Percentiles rank a stretch among this genome's conserved stretches.
Conservation (phyloP, 2,797 vertebrate genomes). For the Brachyalestes nurse region DNA sequence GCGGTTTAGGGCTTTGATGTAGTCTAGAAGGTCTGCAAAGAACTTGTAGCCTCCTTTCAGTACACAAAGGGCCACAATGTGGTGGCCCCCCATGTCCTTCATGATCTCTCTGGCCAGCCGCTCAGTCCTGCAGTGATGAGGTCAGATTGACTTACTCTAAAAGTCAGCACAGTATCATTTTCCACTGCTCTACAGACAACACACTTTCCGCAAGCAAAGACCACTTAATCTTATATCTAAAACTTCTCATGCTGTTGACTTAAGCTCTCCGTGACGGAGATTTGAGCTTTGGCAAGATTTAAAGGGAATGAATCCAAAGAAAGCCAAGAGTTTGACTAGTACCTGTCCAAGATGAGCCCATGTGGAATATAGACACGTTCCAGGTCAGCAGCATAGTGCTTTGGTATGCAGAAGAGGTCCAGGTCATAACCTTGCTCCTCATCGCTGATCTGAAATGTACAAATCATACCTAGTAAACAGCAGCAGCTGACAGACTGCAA, state of each 20-base stretch:
- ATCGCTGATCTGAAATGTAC: conserved; percentile 88
- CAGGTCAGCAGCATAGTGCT: conserved; percentile 92
- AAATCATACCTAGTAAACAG: conserved; percentile 26
- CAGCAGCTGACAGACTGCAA: not conserved
- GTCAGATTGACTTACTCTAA: conserved; percentile 44
- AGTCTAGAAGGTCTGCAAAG: conserved; percentile 97
- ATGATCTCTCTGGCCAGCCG: conserved; percentile 96
- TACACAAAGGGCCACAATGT: conserved; percentile 96
- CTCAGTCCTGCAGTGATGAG: conserved; percentile 84
- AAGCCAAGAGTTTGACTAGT: conserved; percentile 49
- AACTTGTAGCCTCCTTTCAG: conserved; percentile 99
- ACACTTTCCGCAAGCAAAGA: conserved; percentile 35
- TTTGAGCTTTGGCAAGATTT: not conserved
- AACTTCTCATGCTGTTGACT: conserved; percentile 8
- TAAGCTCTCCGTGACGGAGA: not conserved
- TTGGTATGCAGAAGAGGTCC: conserved; percentile 97
- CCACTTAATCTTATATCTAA: conserved; percentile 39
- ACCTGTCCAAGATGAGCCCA: conserved; percentile 98
- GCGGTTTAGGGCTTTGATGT: conserved; percentile 97
- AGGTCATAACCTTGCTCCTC: conserved; percentile 97
- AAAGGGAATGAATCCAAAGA: not conserved
- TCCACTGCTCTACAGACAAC: conserved; percentile 54
- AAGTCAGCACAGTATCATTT: conserved; percentile 61
- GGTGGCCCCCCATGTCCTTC: conserved; percentile 97
- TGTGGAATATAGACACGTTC: conserved; percentile 97